These are phyloP conservation scores for Kryphioiulus occultus DNA, from an alignment of 2,888 invertebrate species.

Conservation along the genomic window DNA sequence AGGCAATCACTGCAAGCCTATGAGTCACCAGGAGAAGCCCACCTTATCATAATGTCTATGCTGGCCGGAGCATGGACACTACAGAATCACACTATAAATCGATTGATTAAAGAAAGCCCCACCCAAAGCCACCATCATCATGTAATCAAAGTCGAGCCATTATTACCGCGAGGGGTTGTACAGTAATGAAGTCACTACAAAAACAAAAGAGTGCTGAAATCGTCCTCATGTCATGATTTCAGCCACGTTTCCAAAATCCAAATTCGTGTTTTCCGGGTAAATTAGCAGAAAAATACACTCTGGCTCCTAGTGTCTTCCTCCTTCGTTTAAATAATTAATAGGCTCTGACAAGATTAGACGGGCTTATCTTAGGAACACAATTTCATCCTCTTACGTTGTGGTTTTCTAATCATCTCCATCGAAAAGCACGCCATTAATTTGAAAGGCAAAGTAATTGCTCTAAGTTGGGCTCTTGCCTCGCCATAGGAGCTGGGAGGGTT, in stretches of 20 bases:
- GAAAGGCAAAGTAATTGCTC: not conserved
- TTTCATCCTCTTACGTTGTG: not conserved
- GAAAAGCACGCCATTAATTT: not conserved
- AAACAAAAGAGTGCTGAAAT: too few species aligned
- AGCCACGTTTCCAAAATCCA: too few species aligned
- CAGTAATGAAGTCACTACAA: too few species aligned
- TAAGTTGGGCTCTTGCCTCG: not conserved
- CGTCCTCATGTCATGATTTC: too few species aligned
- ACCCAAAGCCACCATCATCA: not conserved
- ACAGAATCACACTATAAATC: not conserved
- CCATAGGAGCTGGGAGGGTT: not conserved
- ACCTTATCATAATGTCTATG: too few species aligned
- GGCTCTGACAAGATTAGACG: not conserved
- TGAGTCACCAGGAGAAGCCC: too few species aligned
- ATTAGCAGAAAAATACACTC: not conserved
- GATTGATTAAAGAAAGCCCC: not conserved
- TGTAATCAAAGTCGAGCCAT: not conserved
- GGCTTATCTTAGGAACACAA: not conserved
- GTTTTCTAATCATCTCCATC: not conserved
- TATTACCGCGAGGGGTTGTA: not conserved
- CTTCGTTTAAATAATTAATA: not conserved
- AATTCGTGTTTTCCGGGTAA: not conserved
- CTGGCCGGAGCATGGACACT: too few species aligned
- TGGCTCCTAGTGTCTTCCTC: not conserved
- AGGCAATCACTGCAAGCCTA: too few species aligned